Conservation (phyloP, 2,888 invertebrate species). For the Allacma fusca region DNA sequence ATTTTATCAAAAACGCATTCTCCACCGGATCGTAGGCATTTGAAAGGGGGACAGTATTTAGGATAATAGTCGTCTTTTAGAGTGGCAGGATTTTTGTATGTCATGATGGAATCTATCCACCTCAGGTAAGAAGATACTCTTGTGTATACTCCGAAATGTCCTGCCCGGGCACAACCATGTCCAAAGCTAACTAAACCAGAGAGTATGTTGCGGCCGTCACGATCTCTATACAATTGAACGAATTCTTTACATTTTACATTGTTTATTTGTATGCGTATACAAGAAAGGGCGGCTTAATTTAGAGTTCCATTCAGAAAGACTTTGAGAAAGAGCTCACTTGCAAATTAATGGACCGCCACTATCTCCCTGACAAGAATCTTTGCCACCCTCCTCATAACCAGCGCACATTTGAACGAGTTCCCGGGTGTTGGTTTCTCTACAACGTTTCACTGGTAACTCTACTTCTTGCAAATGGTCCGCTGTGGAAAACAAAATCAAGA, state of each 20-base stretch:
- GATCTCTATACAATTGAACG: too few species aligned
- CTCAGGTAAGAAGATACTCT: constrained; percentile 67
- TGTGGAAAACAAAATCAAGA: constrained; percentile 63
- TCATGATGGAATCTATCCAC: constrained; percentile 55
- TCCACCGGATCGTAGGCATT: constrained; percentile 63
- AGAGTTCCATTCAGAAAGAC: too few species aligned
- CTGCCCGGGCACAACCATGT: constrained; percentile 81
- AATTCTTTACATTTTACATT: too few species aligned
- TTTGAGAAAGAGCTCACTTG: constrained; percentile 42
- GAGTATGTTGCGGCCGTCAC: constrained; percentile 77
- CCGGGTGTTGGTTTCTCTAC: constrained; percentile 56
- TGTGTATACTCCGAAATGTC: constrained; percentile 84
- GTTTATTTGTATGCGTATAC: too few species aligned
- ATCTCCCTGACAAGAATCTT: constrained; percentile 85
- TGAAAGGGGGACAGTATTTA: neutral
- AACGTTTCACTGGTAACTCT: constrained; percentile 68
- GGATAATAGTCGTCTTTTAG: neutral
- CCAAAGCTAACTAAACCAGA: constrained; percentile 88
- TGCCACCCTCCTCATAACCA: constrained; percentile 70
- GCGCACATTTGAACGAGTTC: constrained; percentile 60
- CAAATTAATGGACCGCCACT: constrained; percentile 55
- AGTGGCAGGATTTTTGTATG: constrained; percentile 21
- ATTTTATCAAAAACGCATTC: constrained; percentile 74
- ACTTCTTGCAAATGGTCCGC: constrained; percentile 85
- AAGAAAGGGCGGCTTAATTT: too few species aligned